Base-by-base conservation (phyloP, 2,797 vertebrate genomes). In the Balearica regulorum region DNA sequence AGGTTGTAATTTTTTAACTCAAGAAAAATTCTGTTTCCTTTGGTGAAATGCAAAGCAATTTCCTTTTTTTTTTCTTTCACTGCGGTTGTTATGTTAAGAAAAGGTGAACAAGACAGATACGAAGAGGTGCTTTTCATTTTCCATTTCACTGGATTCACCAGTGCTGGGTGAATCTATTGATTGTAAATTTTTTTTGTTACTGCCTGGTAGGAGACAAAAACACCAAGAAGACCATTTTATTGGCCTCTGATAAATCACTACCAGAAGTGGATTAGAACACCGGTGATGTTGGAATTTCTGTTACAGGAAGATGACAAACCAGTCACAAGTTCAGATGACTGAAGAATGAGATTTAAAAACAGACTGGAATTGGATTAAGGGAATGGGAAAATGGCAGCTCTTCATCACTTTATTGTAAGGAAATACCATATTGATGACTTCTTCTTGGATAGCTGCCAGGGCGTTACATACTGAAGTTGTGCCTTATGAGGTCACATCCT, bases 121-220 rank as follows among this genome's bases (percentile, higher is more conserved):
- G 92, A 97, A 94, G 95, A 97, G 96, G 85, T 78, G 76, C 90
- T 98, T 98, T n/a, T n/a, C n/a, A n/a, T n/a, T n/a, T n/a, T n/a
- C n/a, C n/a, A n/a, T n/a, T n/a, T n/a, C n/a, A n/a, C n/a, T n/a
- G n/a, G n/a, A n/a, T 77, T 89, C 77, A 72, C 28, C 55, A 87
- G 75, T 3, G 4, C 17, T 33, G 15, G 20, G 35, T 76, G 33
- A 76, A 58, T 24, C 4, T 4, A 46, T 33, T 58, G 29, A 62
- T 4, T 43, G 18, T 20, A 75, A 84, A 28, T 69, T 88, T 37
- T 88, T 37, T 73, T 73, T 81, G 37, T 49, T 69, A 61, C 46
- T 72, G 46, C 26, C 69, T 58, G 33, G 60, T 2, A 55, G 66
- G 13, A 92, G 39, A 88, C 26, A 91, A 89, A 70, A 21, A 43